Evolutionary conservation across 2,888 invertebrate genomes (phyloP).

Genomic region (Willowsia nigromaculata): DNA sequence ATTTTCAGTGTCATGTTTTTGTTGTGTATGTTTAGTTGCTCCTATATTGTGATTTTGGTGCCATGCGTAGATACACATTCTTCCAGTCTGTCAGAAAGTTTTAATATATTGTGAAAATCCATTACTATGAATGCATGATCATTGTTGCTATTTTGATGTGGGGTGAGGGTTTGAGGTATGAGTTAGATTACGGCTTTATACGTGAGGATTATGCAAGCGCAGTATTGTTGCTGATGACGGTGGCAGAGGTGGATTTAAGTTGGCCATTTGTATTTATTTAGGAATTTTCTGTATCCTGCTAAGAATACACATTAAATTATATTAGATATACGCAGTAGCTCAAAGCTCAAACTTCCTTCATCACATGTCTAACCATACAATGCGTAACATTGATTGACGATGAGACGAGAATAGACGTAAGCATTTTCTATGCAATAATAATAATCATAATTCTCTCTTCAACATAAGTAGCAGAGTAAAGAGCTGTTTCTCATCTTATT

Average conservation of each 20-base stretch:
- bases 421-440: background rate
- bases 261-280: slow-evolving; percentile 64
- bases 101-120: background rate
- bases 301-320: slow-evolving; percentile 59
- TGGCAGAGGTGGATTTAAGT: slow-evolving; percentile 29
- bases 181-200: slow-evolving; percentile 12
- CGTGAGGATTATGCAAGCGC: background rate
- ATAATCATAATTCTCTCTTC: background rate
- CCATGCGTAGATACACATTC: background rate
- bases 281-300: slow-evolving; percentile 30
- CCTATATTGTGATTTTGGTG: background rate
- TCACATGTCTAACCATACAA: background rate
- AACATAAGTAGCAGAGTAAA: background rate
- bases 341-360: background rate
- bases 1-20: background rate
- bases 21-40: background rate
- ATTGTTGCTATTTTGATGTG: background rate
- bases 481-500: background rate
- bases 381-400: background rate
- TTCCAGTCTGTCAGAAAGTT: background rate
- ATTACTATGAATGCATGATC: background rate
- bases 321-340: background rate
- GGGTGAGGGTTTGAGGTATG: background rate
- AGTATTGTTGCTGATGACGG: background rate
- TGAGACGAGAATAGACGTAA: background rate